Percentiles rank a stretch among this genome's conserved stretches.
Conservation (phyloP, 2,888 invertebrate genomes). For the Hemaris fuciformis region DNA sequence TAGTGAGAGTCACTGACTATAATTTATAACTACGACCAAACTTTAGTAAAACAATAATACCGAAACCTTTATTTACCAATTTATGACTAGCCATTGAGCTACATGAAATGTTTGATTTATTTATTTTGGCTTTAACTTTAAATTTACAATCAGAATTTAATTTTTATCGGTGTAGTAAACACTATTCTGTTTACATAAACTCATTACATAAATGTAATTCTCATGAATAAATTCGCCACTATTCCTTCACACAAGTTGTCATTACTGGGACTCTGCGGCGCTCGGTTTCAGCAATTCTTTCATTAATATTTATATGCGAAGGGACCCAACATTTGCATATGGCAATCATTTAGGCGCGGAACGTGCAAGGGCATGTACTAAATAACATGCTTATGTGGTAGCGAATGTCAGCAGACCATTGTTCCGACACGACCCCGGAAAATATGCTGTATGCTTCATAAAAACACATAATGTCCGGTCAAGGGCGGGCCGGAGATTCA, state of each 20-base stretch:
- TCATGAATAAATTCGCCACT: background rate
- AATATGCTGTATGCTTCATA: background rate
- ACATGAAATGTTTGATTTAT: too few relatives aligned
- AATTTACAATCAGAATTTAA: too few relatives aligned
- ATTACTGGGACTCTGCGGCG: background rate
- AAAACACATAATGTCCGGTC: background rate
- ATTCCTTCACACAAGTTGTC: background rate
- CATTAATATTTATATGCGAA: conserved; percentile 10
- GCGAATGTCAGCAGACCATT: conserved; percentile 12
- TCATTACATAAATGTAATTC: background rate
- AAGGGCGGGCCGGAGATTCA: background rate
- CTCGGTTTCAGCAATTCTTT: conserved; percentile 3
- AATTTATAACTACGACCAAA: too few relatives aligned
- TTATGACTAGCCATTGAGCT: too few relatives aligned
- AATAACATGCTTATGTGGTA: conserved; percentile 10
- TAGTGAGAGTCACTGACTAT: too few relatives aligned
- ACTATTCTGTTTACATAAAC: background rate
- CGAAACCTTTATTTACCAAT: too few relatives aligned
- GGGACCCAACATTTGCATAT: conserved; percentile 11
- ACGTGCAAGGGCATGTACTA: conserved; percentile 6
- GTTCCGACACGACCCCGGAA: conserved; percentile 12
- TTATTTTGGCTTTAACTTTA: too few relatives aligned
- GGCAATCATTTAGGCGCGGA: conserved; percentile 6
- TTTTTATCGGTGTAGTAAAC: too few relatives aligned
- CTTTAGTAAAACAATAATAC: too few relatives aligned